Base-by-base conservation (phyloP, 2,113 vertebrate genomes). In the Coryphaenoides rupestris region DNA sequence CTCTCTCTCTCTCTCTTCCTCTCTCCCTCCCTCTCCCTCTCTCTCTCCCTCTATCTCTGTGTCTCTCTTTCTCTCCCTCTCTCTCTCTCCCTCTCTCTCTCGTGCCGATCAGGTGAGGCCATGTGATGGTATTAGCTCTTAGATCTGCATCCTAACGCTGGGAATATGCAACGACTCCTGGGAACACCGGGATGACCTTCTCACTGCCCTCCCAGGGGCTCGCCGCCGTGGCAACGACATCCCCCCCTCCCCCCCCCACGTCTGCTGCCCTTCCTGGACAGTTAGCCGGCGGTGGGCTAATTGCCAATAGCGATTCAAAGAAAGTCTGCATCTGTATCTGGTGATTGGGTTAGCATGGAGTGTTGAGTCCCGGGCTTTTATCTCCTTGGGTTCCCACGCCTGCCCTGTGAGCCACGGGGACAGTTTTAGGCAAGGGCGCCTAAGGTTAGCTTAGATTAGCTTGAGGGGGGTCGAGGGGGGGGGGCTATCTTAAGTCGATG, bases 221-320 rank as follows among this genome's bases (percentile, higher is more conserved):
- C 9, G 6, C 33, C 9, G 6, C 33, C 9, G 33, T 7, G 33
- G 47, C 47, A 50, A 13, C 47, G 17, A 16, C 47, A 50, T 1
- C 47, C 33, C 70, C 60, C 70, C 62, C n/a, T n/a, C 33, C 70
- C 60, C 70, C 62, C n/a, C n/a, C n/a, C n/a, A n/a, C n/a, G 79
- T 85, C 82, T 86, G 72, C 78, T 73, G 75, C 70, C 70, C 81
- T 87, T 89, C 86, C 87, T 87, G 83, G 46, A 60, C 58, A 71
- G 74, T 84, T 81, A 85, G 76, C n/a, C n/a, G n/a, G n/a, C 84
- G 82, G 86, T 71, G 57, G n/a, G 68, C 76, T 88, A 90, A 89
- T 89, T 80, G 83, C 69, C 76, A 83, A 76, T 81, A 78, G 85
- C 70, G 77, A 74, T 12, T 21, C 69, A 61, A 67, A 72, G 83